A percentile compares a stretch with the other conserved stretches of the same genome.
Conservation (phyloP, 2,113 vertebrate species). For the Uropsilus gracilis region DNA sequence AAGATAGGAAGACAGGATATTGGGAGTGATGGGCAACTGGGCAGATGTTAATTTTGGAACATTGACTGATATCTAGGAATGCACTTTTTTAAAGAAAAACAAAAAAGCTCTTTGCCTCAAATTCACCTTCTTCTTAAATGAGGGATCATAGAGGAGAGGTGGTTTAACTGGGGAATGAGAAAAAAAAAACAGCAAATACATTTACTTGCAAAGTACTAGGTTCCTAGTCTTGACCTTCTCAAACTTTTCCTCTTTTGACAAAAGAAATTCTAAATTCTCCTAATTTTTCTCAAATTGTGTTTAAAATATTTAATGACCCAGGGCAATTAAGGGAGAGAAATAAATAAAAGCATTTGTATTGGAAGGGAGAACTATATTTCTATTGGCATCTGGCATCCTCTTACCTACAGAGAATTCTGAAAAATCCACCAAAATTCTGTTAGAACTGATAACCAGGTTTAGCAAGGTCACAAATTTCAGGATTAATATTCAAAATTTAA, state of each 20-base stretch:
- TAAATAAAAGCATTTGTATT: neutral
- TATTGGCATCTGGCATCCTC: neutral
- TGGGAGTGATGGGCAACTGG: neutral
- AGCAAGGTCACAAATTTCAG: neutral
- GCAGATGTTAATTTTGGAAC: neutral
- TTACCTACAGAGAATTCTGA: neutral
- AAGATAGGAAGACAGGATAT: neutral
- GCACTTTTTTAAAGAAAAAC: neutral
- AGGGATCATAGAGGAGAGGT: neutral
- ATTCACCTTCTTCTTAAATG: neutral
- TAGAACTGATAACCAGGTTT: neutral
- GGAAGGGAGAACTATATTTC: neutral
- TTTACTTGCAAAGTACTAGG: conserved; percentile 3
- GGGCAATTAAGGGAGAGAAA: neutral
- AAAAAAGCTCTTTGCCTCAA: neutral
- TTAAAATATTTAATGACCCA: neutral
- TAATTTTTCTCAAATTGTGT: neutral
- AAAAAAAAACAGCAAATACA: neutral
- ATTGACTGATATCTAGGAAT: neutral
- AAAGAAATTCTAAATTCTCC: conserved; percentile 19
- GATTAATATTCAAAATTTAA: neutral
- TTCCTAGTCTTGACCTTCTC: neutral
- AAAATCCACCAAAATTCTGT: neutral
- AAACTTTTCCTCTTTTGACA: neutral
- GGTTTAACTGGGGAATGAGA: neutral